Evolutionary conservation across 2,113 vertebrate genomes (phyloP).

Genomic region (Tor tambroides): DNA sequence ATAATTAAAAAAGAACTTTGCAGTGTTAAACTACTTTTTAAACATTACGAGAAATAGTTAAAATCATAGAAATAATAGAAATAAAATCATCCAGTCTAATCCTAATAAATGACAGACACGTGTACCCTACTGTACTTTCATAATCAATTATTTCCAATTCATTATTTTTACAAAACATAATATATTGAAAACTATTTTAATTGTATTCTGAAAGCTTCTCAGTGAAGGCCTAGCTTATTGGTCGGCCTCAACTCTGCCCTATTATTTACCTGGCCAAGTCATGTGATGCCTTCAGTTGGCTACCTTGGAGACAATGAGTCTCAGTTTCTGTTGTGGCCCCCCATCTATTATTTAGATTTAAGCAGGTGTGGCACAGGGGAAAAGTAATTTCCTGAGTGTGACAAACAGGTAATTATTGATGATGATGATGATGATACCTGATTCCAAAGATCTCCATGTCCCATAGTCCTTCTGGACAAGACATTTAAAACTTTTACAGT

Average conservation of each 20-base stretch:
- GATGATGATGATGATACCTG: constrained; percentile 48
- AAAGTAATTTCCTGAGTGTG: constrained; percentile 64
- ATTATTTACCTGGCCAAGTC: constrained; percentile 45
- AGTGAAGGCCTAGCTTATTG: background rate
- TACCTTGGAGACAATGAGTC: constrained; percentile 55
- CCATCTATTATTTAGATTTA: constrained; percentile 64
- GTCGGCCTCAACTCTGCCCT: constrained; percentile 2
- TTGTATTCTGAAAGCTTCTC: background rate
- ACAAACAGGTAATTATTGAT: constrained; percentile 64
- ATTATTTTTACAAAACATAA: background rate
- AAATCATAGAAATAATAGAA: too few relatives aligned
- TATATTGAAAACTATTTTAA: background rate
- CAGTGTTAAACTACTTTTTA: too few relatives aligned
- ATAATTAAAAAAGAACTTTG: too few relatives aligned
- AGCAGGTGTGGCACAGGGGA: constrained; percentile 61
- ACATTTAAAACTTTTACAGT: background rate
- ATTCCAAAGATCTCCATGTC: constrained; percentile 20
- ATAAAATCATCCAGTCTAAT: too few relatives aligned
- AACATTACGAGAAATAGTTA: too few relatives aligned
- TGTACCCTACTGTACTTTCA: background rate
- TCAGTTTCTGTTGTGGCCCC: constrained; percentile 50
- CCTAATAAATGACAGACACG: background rate
- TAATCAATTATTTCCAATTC: background rate
- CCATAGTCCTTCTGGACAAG: constrained; percentile 8
- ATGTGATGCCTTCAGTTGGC: constrained; percentile 24